A percentile compares a stretch with the other conserved stretches of the same genome.
These are phyloP conservation scores for Andrena haemorrhoa DNA, from an alignment of 2,888 invertebrate genomes.

Conservation along the genomic window DNA sequence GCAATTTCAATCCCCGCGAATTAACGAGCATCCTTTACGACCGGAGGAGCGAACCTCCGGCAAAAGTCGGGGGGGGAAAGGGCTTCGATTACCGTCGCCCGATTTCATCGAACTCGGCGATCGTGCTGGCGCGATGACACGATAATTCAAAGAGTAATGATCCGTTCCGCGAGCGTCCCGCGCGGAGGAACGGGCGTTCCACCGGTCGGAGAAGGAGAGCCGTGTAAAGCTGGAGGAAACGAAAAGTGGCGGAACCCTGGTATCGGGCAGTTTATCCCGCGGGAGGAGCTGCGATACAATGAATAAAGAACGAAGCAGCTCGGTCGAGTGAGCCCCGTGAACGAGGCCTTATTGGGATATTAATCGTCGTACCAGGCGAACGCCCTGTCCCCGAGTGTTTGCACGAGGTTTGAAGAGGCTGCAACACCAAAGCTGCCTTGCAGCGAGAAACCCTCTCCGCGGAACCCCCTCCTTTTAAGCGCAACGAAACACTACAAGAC, in stretches of 20 bases:
- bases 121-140: neutral
- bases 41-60: neutral
- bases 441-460: constrained; percentile 59
- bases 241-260: constrained; percentile 49
- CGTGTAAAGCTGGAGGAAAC: neutral
- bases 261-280: constrained; percentile 69
- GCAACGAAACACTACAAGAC: constrained; percentile 80
- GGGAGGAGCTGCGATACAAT: constrained; percentile 63
- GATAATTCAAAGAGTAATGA: neutral
- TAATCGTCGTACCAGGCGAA: constrained; percentile 75
- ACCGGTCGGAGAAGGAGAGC: neutral
- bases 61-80: neutral
- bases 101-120: neutral
- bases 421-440: constrained; percentile 73
- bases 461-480: constrained; percentile 73
- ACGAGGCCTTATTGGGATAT: constrained; percentile 76
- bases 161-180: neutral
- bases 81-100: neutral
- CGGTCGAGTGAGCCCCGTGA: constrained; percentile 59
- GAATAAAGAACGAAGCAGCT: constrained; percentile 74
- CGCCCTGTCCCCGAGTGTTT: constrained; percentile 75
- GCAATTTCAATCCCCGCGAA: neutral
- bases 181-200: neutral
- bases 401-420: constrained; percentile 76
- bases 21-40: neutral